Base-by-base conservation (phyloP, 2,888 invertebrate species). In the Lathronympha strigana region DNA sequence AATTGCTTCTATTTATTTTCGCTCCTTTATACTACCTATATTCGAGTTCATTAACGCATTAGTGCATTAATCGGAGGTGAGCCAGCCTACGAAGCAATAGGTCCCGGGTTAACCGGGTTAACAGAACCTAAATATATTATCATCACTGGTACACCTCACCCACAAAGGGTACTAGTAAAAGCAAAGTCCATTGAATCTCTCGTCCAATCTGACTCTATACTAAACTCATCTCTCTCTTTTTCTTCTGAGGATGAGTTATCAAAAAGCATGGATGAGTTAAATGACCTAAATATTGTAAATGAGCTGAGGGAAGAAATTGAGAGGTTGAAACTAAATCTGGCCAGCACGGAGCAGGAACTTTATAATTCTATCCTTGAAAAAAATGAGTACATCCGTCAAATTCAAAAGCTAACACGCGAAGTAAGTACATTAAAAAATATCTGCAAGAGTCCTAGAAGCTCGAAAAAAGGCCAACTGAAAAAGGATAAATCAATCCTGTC, bases 281-380 rank as follows among this genome's bases (percentile, higher is more conserved):
- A 43, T 8, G 43, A 43, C 43, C 19, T 43, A 1, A 23, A 47
- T 13, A 47, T 23, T 5, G 23, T 23, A 47, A 4, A 23, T 3
- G 47, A 47, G 4, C 23, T 47, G n/a, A 47, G n/a, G 4, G 47
- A 0, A 0, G n/a, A 47, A 23, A 47, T 47, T 4, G 9, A 47
- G 4, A 23, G 25, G 4, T 5, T 47, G 6, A 25, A 47, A 23
- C 23, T 25, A 1, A 23, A 47, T 4, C n/a, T 47, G 47, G 47
- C 47, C 13, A 47, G 47, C 13, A 47, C 47, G 1, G 47, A 47
- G n/a, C n/a, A 47, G n/a, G 47, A 47, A 13, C 23, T 47, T 4
- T 23, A 47, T 23, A 47, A 47, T 11, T 47, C 47, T 1, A 47
- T 47, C 3, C 9, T n/a, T n/a, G 47, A 47, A 23, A 47, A 47